Evolutionary conservation across 2,113 vertebrate genomes (phyloP), one percentile per base, ranked within the genome.

Genomic region (Gyps fulvus): DNA sequence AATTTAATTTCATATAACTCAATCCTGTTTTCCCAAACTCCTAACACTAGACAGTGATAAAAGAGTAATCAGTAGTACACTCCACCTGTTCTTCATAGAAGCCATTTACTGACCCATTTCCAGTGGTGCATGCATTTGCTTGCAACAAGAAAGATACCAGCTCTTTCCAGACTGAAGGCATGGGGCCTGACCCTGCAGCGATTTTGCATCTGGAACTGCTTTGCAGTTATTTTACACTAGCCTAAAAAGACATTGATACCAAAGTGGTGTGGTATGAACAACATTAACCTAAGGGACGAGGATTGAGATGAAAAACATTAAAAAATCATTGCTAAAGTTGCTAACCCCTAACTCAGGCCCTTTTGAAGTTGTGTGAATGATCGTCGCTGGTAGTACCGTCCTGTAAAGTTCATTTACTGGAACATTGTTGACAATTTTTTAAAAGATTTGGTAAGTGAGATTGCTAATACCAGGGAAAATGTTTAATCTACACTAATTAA

Each of bases 41-140:
- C 27, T 42, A 55, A 49, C 6, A 42, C 22, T 22, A 72, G 38
- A 43, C 13, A 36, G 27, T 6, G 16, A 31, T 43, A 43, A 57
- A 79, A 65, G 12, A 52, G 12, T n/a, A 61, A 40, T 38, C 31
- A 36, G 27, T 40, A 73, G 34, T 1, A 1, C 3, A 16, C 10
- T 42, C 7, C 23, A 32, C 45, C 29, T 65, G 0, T 15, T 65
- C 36, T 62, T 65, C 0, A 0, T 9, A 43, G 40, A 77, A 83
- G 40, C 16, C 26, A 13, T 43, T 58, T 80, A 31, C n/a, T 83
- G 70, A 83, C 72, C 69, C 10, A 23, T 65, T 87, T 82, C 45
- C 23, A 47, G 40, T 3, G 27, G 27, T 31, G 29, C 15, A 16
- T 18, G 8, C 13, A 22, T 79, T 52, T 86, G 45, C 63, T 62